A percentile compares a stretch with the other conserved stretches of the same genome.
Evolutionary conservation across 2,113 vertebrate species (phyloP).

Genomic region (Phoenicopterus ruber): DNA sequence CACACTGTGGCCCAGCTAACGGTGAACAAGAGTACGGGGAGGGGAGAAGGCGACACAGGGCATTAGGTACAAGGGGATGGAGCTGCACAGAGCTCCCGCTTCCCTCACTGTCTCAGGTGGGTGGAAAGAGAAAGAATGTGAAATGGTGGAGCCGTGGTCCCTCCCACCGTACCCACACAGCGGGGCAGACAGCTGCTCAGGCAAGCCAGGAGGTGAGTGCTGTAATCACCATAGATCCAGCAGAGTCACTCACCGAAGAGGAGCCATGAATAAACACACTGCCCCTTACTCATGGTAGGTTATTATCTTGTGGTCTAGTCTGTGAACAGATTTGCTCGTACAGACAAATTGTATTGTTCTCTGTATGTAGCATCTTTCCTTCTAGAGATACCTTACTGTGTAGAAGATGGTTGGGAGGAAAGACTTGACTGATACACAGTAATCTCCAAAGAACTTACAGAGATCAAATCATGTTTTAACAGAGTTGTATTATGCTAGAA

Average conservation of each 20-base stretch:
- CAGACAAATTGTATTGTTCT: neutral
- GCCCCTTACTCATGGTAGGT: neutral
- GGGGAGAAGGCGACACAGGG: neutral
- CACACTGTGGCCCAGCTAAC: neutral
- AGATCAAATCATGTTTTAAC: neutral
- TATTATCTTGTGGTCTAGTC: neutral
- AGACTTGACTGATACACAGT: neutral
- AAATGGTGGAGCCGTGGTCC: neutral
- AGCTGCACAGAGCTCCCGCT: neutral
- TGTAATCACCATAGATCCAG: neutral
- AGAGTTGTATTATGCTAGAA: neutral
- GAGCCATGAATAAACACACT: neutral
- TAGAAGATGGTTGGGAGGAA: neutral
- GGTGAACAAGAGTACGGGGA: neutral
- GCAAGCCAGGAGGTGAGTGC: neutral
- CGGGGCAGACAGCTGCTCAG: neutral
- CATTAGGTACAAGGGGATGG: neutral
- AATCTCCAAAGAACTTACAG: neutral
- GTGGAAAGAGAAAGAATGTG: neutral
- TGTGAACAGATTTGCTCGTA: neutral
- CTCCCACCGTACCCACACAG: neutral
- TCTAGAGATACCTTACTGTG: neutral
- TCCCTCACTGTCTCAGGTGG: neutral
- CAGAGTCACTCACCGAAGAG: neutral
- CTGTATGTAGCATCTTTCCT: neutral